These are phyloP conservation scores for Cryptocephalus moraei DNA, from an alignment of 2,888 invertebrate species.

Conservation along the genomic window DNA sequence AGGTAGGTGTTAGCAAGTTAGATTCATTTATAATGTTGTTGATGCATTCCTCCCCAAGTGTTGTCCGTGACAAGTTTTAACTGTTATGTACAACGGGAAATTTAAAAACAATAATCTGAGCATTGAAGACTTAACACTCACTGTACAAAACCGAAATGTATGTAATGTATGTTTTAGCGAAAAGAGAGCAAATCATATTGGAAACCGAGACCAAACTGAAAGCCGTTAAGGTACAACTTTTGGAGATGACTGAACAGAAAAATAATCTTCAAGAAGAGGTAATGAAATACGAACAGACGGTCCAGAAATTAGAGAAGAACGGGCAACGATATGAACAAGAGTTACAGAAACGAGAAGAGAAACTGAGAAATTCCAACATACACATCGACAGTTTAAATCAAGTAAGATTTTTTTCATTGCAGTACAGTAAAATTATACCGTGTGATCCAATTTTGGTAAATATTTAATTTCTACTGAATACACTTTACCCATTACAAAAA, in stretches of 20 bases:
- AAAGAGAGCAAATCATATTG: slow-evolving; percentile 21
- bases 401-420: slow-evolving; percentile 19
- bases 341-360: slow-evolving; percentile 28
- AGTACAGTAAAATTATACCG: not conserved
- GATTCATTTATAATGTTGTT: no score
- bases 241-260: slow-evolving; percentile 15
- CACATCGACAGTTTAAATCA: slow-evolving; percentile 23
- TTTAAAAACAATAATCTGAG: no score
- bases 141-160: not conserved
- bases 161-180: slow-evolving; percentile 11
- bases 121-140: no score
- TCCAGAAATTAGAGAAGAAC: slow-evolving; percentile 28
- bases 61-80: no score
- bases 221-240: slow-evolving; percentile 11
- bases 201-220: slow-evolving; percentile 20
- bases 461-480: no score
- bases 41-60: no score
- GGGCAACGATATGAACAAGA: slow-evolving; percentile 28
- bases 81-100: no score
- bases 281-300: slow-evolving; percentile 20
- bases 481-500: no score
- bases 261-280: slow-evolving; percentile 22
- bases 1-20: not conserved
- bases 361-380: slow-evolving; percentile 21
- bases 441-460: no score